Percentiles rank a stretch among this genome's conserved stretches.
Conservation (phyloP, 1,140 invertebrate species). For the Coelopa frigida region DNA sequence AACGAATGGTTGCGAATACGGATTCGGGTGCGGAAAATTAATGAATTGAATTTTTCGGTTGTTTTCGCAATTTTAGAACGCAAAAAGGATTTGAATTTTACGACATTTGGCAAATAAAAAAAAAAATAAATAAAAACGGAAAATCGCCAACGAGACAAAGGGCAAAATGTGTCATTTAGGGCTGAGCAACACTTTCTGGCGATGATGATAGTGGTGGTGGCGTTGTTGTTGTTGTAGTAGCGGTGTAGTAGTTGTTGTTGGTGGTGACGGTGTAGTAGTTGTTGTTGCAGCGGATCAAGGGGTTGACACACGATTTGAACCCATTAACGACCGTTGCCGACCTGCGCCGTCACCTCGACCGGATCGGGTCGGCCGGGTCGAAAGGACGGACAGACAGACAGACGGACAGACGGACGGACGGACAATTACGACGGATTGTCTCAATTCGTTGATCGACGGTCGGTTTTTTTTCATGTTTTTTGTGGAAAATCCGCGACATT, state of each 20-base stretch:
- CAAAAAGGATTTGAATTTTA: slow-evolving; percentile 28
- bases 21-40: slow-evolving; percentile 35
- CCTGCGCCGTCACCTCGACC: slow-evolving; percentile 17
- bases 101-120: slow-evolving; percentile 11
- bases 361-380: slow-evolving; percentile 35
- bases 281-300: slow-evolving; percentile 19
- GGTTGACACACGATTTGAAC: slow-evolving; percentile 40
- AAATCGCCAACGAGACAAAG: slow-evolving; percentile 2
- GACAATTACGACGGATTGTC: no score
- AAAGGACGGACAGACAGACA: slow-evolving; percentile 11
- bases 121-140: not conserved
- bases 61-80: slow-evolving; percentile 37
- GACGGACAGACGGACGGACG: no score
- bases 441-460: no score
- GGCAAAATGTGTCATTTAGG: slow-evolving; percentile 3
- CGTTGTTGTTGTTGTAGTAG: not conserved
- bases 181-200: slow-evolving; percentile 7
- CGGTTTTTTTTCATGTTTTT: not conserved
- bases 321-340: slow-evolving; percentile 42
- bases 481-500: slow-evolving; percentile 7
- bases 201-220: no score
- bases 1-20: no score
- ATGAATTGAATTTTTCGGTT: slow-evolving; percentile 36
- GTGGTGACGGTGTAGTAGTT: slow-evolving; percentile 1
- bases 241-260: not conserved